Evolutionary conservation across 2,113 vertebrate genomes (phyloP).

Genomic region (Todiramphus chloris): DNA sequence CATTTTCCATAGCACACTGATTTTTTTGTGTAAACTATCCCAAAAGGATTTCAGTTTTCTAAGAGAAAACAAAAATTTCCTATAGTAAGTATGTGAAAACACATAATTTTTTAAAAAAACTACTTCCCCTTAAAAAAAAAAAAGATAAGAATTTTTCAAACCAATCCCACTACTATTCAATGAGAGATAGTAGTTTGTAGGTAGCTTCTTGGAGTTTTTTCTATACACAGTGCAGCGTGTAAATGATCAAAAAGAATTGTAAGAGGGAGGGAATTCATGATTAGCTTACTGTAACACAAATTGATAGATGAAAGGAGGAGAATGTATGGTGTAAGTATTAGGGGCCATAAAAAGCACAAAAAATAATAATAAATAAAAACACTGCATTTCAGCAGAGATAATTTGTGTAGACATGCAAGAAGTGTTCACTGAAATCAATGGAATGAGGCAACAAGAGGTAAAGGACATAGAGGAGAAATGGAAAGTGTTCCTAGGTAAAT

Average conservation of each 20-base stretch:
- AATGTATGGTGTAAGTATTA: not conserved
- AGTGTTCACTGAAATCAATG: slow-evolving; percentile 47
- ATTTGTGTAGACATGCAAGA: slow-evolving; percentile 39
- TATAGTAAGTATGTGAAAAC: not conserved
- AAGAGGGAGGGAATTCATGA: not conserved
- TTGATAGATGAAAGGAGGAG: not conserved
- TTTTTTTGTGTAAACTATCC: not conserved
- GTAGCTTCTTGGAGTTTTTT: not conserved
- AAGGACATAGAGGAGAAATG: slow-evolving; percentile 35
- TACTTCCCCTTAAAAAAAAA: not conserved
- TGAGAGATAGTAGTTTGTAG: not conserved
- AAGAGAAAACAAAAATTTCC: not conserved
- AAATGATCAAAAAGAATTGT: not conserved
- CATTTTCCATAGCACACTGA: not conserved
- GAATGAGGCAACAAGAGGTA: slow-evolving; percentile 29
- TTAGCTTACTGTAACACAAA: slow-evolving; percentile 31
- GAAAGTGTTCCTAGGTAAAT: slow-evolving; percentile 45
- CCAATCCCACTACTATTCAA: not conserved
- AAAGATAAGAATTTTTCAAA: not conserved
- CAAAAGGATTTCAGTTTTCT: not conserved
- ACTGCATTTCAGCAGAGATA: slow-evolving; percentile 9
- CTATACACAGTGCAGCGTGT: not conserved
- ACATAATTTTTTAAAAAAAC: not conserved
- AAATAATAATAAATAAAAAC: not conserved
- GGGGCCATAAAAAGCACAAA: not conserved